Base-by-base conservation (phyloP, 2,888 invertebrate species). In the Ectemnius lituratus region DNA sequence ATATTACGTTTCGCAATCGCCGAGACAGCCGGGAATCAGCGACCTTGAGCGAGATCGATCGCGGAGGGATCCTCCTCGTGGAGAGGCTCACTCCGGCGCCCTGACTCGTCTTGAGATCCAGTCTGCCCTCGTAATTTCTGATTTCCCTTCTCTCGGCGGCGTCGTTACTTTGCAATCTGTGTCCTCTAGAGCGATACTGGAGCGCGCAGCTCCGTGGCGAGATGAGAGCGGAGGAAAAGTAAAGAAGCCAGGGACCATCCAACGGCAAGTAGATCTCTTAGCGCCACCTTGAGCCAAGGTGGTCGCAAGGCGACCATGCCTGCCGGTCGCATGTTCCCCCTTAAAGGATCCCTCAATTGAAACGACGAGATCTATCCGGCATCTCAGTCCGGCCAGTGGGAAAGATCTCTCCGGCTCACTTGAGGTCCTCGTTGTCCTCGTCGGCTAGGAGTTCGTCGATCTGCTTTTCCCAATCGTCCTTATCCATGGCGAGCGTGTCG, bases 401-500 rank as follows among this genome's bases (percentile, higher is more conserved):
- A 75, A 37, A 67, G 67, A 70, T 70, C 70, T 66, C 62, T 16
- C 58, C 63, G 62, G 70, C 46, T 82, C 75, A 81, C 75, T 81
- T 78, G 83, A 94, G 92, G 83, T 94, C 94, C 5, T 92, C 90
- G 47, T 93, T 93, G 60, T 79, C 76, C 75, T 92, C 92, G 69
- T 93, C 93, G 66, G 93, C 94, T 23, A 95, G 92, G 81, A 95
- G 92, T 79, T 95, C 94, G 81, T 95, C 93, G 85, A 95, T 94
- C 86, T 95, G 95, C 78, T 94, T 93, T 90, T 95, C 95, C 93
- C 95, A 94, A 80, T 94, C 94, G 74, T 93, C 93, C 80, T 93
- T 93, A 68, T 80, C 79, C 62, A 70, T 76, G 60, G 59, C 49
- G 59, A 4, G 45, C 20, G 52, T 37, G 52, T 46, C 70, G 13